Evolutionary conservation across 2,113 vertebrate species (phyloP), one percentile per base, ranked within the genome.

Genomic region (Ceyx margarethae): DNA sequence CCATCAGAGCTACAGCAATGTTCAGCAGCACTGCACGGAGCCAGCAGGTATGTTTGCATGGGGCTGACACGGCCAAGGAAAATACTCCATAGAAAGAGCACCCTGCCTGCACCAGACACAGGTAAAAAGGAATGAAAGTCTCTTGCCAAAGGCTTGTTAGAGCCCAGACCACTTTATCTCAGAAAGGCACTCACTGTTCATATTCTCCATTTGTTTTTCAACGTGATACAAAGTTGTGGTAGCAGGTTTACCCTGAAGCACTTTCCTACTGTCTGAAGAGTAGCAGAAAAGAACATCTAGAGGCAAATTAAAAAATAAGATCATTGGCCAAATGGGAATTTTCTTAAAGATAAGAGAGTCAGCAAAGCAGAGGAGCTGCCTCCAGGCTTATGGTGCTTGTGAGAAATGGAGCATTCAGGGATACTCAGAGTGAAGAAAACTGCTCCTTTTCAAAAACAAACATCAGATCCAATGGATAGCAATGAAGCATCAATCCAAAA

Each of bases 391-490:
- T 1, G 0, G 79, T 56, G 25, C n/a, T 83, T 83, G 46, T 3
- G 10, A 53, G 33, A 89, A 87, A 89, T 5, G 4, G 33, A 87
- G 65, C 5, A 1, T 31, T 81, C 25, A 13, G 19, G 37, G 48
- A 86, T 66, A 31, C 23, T 92, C 43, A 72, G 85, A 88, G 65
- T 56, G 26, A 91, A 91, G 40, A 74, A 81, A 87, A 94, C 4
- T n/a, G 17, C 43, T 58, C 40, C 64, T 94, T 89, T 95, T 87
- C 81, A 84, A 89, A 85, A 60, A 23, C 16, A 92, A 90, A 56
- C 46, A 48, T 35, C 48, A 91, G 65, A 75, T 77, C n/a, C 45
- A 57, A 33, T 6, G 5, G 68, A 68, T 60, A 86, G 53, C 29
- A 82, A 64, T 15, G 51, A 89, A 74, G 50, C 13, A 81, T 53